Evolutionary conservation across 1,140 invertebrate genomes (phyloP), one percentile per base, ranked within the genome.

Genomic region (Diachasmimorpha longicaudata): DNA sequence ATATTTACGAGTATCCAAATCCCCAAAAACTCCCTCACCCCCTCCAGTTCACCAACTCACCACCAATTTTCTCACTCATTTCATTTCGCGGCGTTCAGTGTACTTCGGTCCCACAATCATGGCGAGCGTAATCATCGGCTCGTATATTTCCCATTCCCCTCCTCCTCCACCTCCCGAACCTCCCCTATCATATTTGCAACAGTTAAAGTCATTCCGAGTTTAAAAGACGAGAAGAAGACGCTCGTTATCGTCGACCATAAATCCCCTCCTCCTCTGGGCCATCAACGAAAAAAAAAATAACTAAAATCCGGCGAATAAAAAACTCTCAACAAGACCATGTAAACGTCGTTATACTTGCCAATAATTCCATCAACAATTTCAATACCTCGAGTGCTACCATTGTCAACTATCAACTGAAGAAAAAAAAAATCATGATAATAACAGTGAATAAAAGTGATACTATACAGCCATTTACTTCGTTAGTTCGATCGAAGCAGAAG

Each of bases 221-320:
- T 63, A 63, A 63, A 63, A 19, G 19, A 63, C 58, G 58, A 63
- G 58, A 2, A 55, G 39, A 55, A 55, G 48, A 25, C 23, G 19
- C 58, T 63, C 58, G 58, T 63, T 63, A 63, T 63, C 58, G 58
- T 63, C 58, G 58, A 25, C 19, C 58, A 25, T 63, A 63, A 63
- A 63, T 63, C 19, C 23, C 21, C 19, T 13, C 5, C 21, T 14
- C 10, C n/a, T 19, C 5, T n/a, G n/a, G n/a, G n/a, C n/a, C n/a
- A n/a, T n/a, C n/a, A n/a, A n/a, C n/a, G n/a, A n/a, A 55, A 4
- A 55, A 19, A 55, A 16, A 21, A 55, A 55, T 19, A 63, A 25
- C 1, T 25, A 31, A 63, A 63, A 31, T 16, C 48, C 14, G n/a
- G 19, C 14, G 48, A 52, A 52, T 52, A 52, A 25, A 14, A 63